Base-by-base conservation (phyloP, 2,888 invertebrate species). In the Ceratothoa steindachneri region DNA sequence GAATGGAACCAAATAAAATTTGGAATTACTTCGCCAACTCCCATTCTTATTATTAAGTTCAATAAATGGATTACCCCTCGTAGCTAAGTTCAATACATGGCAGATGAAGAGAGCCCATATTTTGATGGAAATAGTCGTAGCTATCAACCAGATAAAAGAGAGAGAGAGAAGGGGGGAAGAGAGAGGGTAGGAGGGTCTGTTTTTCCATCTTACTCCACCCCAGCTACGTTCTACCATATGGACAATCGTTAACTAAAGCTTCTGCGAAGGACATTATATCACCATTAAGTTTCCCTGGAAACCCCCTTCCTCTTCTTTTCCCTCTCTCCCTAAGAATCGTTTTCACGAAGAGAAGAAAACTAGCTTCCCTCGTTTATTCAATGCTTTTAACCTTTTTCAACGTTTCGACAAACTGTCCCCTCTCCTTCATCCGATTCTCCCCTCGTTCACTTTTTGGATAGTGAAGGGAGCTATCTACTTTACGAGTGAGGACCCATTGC, bases 401-500 rank as follows among this genome's bases (percentile, higher is more conserved):
- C 24, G 7, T 55, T 55, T 55, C 55, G 55, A 55, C 24, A 55
- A 55, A 55, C 19, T 55, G 55, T 55, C 24, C 55, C 55, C 55
- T 22, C 24, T 22, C 19, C 24, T 41, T 55, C 24, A 19, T 19
- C 24, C 24, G 15, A 5, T 22, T 55, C 15, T 41, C 55, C 55
- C 55, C 55, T 55, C 55, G 19, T 22, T 12, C 24, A 22, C 19
- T 12, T 55, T 55, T 19, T 55, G 5, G 55, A 55, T 55, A 55
- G 55, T 22, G 55, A 55, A 22, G 55, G 55, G 55, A 7, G 55
- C 19, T 55, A 55, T 55, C 55, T 55, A 55, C 55, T 55, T 55
- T 55, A 55, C 55, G 55, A 55, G 55, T 55, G 55, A 55, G 55
- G 55, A 55, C 55, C 55, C 24, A 55, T 55, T 15, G 55, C 24